Evolutionary conservation across 2,113 vertebrate species (phyloP).

Genomic region (Gorsachius goisagi): DNA sequence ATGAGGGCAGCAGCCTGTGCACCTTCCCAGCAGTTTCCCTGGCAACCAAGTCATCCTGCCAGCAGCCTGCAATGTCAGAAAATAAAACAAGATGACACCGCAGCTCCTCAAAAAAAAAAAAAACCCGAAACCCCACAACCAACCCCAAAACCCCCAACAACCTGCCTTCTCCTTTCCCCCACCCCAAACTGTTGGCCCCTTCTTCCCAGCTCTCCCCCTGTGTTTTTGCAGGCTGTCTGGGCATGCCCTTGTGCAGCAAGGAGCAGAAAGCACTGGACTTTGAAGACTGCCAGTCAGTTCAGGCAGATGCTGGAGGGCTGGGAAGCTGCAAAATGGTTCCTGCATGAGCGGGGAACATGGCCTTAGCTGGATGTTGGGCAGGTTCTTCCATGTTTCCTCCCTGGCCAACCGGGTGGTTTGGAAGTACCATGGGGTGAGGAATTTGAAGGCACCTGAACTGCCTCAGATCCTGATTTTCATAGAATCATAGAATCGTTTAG

Average conservation of each 20-base stretch:
- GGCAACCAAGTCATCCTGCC: conserved; percentile 68
- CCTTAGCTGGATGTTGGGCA: neutral
- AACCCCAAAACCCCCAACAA: neutral
- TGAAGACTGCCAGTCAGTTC: neutral
- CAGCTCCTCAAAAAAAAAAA: neutral
- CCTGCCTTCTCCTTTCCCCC: too few species aligned
- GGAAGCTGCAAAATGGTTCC: neutral
- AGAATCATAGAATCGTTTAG: too few species aligned
- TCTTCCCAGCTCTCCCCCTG: neutral
- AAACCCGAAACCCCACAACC: neutral
- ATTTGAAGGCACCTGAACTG: neutral
- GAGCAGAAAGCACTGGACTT: neutral
- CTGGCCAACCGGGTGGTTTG: accelerated
- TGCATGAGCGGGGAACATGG: neutral
- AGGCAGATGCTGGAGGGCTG: neutral
- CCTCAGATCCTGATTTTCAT: neutral
- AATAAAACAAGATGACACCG: conserved; percentile 26
- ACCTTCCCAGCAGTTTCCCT: conserved; percentile 61
- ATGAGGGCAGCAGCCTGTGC: conserved; percentile 9
- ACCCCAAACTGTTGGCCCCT: too few species aligned
- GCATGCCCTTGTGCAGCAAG: neutral
- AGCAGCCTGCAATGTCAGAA: conserved; percentile 16
- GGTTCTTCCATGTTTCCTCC: neutral
- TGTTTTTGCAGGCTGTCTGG: neutral
- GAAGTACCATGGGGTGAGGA: neutral